A percentile compares a stretch with the other conserved stretches of the same genome.
phyloP scores from a whole-genome alignment of 2,797 vertebrate genomes.

The Chaenodraco wilsoni region DNA sequence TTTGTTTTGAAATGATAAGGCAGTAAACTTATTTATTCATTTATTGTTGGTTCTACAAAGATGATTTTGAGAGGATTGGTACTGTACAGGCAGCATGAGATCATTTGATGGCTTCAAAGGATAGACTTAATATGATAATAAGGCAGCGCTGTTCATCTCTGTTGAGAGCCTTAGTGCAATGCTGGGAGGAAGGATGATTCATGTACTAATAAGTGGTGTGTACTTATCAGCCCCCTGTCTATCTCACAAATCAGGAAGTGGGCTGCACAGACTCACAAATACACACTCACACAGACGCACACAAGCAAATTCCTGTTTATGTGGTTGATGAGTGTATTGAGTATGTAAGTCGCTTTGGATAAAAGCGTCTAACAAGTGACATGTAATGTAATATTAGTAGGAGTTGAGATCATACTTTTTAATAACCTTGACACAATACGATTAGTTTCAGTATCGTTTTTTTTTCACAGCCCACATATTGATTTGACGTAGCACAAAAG shows the following conservation, averaged over 20 bases:
- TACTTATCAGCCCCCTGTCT: slow-evolving; percentile 3
- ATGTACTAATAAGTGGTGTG: not conserved
- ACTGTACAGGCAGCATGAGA: not conserved
- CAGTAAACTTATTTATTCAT: not conserved
- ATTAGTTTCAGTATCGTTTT: not conserved
- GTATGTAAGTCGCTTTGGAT: too few species aligned
- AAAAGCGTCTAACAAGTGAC: too few species aligned
- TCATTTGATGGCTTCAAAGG: not conserved
- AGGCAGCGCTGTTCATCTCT: not conserved
- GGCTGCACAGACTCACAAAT: not conserved
- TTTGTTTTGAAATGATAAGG: not conserved
- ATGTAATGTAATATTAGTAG: too few species aligned
- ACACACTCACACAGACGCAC: too few species aligned
- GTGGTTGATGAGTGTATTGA: not conserved
- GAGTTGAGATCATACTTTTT: not conserved
- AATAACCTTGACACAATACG: not conserved
- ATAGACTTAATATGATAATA: not conserved
- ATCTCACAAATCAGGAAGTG: slow-evolving; percentile 2
- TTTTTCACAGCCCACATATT: not conserved
- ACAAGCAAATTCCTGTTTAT: not conserved
- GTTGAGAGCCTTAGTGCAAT: not conserved
- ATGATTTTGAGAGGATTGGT: not conserved
- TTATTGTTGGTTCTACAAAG: not conserved
- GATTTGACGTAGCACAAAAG: not conserved
- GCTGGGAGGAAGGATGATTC: slow-evolving; percentile 18